Conservation (phyloP, 1,140 invertebrate genomes). For the Bombus superbus region DNA sequence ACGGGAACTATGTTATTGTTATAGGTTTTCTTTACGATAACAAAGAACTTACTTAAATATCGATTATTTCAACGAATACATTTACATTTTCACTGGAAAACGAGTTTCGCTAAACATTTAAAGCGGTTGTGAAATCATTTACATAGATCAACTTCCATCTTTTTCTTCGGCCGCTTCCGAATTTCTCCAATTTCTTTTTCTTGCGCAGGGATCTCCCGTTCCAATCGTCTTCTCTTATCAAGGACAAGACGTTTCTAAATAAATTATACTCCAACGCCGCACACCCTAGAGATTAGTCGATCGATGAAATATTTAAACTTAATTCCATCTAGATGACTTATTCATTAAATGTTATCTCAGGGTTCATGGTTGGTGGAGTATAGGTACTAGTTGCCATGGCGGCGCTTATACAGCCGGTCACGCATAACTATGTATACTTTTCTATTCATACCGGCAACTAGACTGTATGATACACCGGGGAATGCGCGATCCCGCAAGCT, state of each 20-base stretch:
- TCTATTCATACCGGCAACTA: constrained; percentile 25
- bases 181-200: background rate
- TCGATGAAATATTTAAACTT: constrained; percentile 72
- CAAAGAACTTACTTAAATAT: background rate
- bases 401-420: background rate
- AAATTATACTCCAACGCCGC: constrained; percentile 40
- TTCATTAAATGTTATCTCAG: constrained; percentile 62
- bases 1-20: background rate
- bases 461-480: constrained; percentile 26
- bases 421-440: constrained; percentile 14
- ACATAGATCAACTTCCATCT: constrained; percentile 17
- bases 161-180: background rate
- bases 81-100: background rate
- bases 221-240: background rate
- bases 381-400: background rate
- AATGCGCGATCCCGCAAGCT: background rate
- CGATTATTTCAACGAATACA: constrained; percentile 6
- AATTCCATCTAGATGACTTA: constrained; percentile 68
- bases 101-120: constrained; percentile 7
- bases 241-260: constrained; percentile 29
- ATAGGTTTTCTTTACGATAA: background rate
- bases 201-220: background rate
- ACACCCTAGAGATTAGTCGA: constrained; percentile 61
- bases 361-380: background rate
- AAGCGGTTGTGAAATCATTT: constrained; percentile 17